Evolutionary conservation across 2,888 invertebrate genomes (phyloP), one percentile per base, ranked within the genome.

Genomic region (Acanthosoma haemorrhoidale): DNA sequence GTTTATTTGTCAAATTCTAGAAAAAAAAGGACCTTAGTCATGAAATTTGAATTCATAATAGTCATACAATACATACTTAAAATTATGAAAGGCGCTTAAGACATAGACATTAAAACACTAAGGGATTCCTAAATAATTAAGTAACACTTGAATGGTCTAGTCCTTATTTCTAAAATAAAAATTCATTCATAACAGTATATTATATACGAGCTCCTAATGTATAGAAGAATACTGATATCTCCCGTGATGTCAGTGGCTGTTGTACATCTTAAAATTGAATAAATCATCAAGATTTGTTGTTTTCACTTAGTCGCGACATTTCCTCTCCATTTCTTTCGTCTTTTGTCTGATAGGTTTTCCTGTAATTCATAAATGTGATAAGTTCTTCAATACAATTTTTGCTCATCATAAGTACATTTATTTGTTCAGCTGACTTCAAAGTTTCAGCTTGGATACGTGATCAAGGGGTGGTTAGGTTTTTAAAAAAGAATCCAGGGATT

Each of bases 361-460:
- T 51, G 51, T 6, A 51, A 51, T 51, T n/a, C 51, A 25, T n/a
- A 51, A 51, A 51, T n/a, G n/a, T n/a, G n/a, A n/a, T n/a, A n/a
- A n/a, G n/a, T n/a, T n/a, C n/a, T n/a, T n/a, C n/a, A n/a, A n/a
- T n/a, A n/a, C n/a, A n/a, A n/a, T n/a, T n/a, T n/a, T n/a, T n/a
- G n/a, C n/a, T n/a, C n/a, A n/a, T n/a, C n/a, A n/a, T n/a, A n/a
- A n/a, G n/a, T n/a, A n/a, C n/a, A n/a, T n/a, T n/a, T n/a, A n/a
- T n/a, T n/a, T n/a, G n/a, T n/a, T n/a, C n/a, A n/a, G n/a, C n/a
- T n/a, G n/a, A n/a, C n/a, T n/a, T n/a, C n/a, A n/a, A n/a, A n/a
- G n/a, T n/a, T n/a, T n/a, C n/a, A n/a, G n/a, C n/a, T n/a, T n/a
- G n/a, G n/a, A n/a, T n/a, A n/a, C n/a, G n/a, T n/a, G n/a, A n/a